Conservation (phyloP, 2,888 invertebrate species). For the Gastracanthus pulcherrimus region DNA sequence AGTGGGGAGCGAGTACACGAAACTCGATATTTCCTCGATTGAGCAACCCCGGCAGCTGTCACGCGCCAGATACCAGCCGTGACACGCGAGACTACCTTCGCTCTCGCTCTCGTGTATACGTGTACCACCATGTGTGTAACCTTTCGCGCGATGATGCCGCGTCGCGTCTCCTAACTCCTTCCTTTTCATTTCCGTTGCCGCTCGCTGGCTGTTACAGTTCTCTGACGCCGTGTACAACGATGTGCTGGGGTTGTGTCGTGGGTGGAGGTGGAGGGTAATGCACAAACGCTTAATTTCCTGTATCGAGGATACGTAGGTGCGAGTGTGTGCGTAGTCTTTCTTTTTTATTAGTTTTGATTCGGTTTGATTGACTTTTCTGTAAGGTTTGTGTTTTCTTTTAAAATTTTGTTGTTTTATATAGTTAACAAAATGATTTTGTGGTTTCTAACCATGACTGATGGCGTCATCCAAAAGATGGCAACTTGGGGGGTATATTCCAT, state of each 20-base stretch:
- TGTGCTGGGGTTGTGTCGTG: too few relatives aligned
- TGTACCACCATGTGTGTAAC: not conserved
- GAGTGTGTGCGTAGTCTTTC: not conserved
- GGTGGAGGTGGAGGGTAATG: too few relatives aligned
- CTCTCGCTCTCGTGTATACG: slow-evolving; percentile 30
- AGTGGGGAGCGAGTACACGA: slow-evolving; percentile 55
- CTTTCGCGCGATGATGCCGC: not conserved
- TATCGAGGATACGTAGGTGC: not conserved
- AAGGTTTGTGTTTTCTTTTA: too few relatives aligned
- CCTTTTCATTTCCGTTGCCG: slow-evolving; percentile 28
- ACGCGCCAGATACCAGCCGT: slow-evolving; percentile 65
- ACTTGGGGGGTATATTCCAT: too few relatives aligned
- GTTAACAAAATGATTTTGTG: too few relatives aligned
- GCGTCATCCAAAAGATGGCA: too few relatives aligned
- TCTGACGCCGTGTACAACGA: too few relatives aligned
- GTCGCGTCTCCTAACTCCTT: slow-evolving; percentile 13
- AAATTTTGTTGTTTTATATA: too few relatives aligned
- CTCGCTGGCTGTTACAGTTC: too few relatives aligned
- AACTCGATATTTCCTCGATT: slow-evolving; percentile 73
- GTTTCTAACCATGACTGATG: too few relatives aligned
- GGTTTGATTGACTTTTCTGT: too few relatives aligned
- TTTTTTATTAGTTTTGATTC: too few relatives aligned
- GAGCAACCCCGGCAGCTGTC: slow-evolving; percentile 71
- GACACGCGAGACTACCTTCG: slow-evolving; percentile 46
- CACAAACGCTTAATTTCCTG: slow-evolving; percentile 23